phyloP scores from a whole-genome alignment of 2,113 vertebrate species.

The Empidonax traillii region DNA sequence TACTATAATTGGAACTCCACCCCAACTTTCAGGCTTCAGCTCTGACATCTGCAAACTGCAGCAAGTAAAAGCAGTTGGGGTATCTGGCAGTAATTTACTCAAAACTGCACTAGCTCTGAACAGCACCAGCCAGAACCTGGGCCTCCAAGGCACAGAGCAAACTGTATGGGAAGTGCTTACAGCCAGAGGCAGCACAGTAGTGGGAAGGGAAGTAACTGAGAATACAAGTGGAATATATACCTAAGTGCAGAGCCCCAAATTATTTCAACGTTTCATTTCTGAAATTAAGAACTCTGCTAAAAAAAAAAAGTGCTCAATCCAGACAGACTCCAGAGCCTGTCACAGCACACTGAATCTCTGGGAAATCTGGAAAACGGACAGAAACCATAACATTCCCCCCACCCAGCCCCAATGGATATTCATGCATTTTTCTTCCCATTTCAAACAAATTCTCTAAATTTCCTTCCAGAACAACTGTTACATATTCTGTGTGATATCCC shows the following conservation, averaged over 20 bases:
- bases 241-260: not conserved
- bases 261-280: not conserved
- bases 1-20: not conserved
- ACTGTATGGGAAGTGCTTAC: rapidly evolving
- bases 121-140: rapidly evolving
- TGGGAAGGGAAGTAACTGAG: not conserved
- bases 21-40: not conserved
- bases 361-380: not conserved
- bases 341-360: not conserved
- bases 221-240: not conserved
- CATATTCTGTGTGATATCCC: not conserved
- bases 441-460: not conserved
- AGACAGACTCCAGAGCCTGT: not conserved
- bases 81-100: not conserved
- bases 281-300: not conserved
- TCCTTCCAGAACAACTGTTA: not conserved
- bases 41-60: not conserved
- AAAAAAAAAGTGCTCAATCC: not conserved
- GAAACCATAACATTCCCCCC: not conserved
- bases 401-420: not conserved
- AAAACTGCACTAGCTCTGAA: not conserved
- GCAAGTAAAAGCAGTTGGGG: not conserved
- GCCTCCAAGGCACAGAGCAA: not conserved
- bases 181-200: not conserved
- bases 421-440: not conserved